Evolutionary conservation across 2,113 vertebrate species (phyloP), one percentile per base, ranked within the genome.

Genomic region (Mirounga angustirostris): DNA sequence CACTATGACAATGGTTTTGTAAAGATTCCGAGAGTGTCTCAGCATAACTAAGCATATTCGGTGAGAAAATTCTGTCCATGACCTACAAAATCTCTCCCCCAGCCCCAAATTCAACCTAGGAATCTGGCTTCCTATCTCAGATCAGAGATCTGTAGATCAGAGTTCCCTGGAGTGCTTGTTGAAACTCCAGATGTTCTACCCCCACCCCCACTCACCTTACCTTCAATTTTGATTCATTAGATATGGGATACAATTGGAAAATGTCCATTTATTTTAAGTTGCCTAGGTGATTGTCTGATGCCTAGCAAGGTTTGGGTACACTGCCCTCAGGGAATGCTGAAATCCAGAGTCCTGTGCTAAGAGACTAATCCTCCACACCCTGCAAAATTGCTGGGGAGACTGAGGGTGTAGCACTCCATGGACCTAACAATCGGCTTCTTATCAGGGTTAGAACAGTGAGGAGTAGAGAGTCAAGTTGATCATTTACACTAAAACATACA

Each of bases 401-500:
- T 0, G 0, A 91, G 7, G 16, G 56, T 50, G 4, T 21, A 15
- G 33, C 33, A 36, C 26, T 79, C 33, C 7, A 11, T 4, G 30
- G 58, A 46, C 40, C 30, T 84, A 76, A 26, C 43, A 54, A 28
- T 46, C 50, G 50, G 43, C 73, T 91, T 76, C 61, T 36, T 74
- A 13, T 40, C 40, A 28, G 40, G 52, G n/a, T 40, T 81, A 28
- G 52, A 80, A 81, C 56, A 24, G n/a, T 26, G 58, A 69, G 4
- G 54, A 40, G 33, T 50, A 5, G 54, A 46, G 74, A 93, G n/a
- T 88, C 61, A 59, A 80, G 90, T 18, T 52, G 67, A 89, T 89
- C 82, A 86, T 93, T 98, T 69, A 80, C 63, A 80, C 74, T 43
- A 61, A 93, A n/a, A 74, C 7, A 86, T 11, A 46, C 26, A 59